Conservation (phyloP, 2,888 invertebrate genomes). For the Sarcophaga caerulescens region DNA sequence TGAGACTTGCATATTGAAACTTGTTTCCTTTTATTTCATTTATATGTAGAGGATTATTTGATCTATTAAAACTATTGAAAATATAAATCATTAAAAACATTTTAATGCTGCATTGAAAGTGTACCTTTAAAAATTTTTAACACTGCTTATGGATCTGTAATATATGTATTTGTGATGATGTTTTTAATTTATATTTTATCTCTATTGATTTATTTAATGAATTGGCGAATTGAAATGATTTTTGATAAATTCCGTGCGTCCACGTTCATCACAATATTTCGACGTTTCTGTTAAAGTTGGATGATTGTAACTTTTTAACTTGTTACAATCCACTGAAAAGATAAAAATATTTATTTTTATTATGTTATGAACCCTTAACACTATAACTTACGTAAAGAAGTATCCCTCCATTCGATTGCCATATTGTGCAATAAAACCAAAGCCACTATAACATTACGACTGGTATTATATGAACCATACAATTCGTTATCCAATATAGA, state of each 20-base stretch:
- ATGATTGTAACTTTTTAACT: not conserved
- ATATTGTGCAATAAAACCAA: constrained; percentile 76
- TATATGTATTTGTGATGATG: not conserved
- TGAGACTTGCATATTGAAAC: no score
- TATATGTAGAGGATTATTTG: no score
- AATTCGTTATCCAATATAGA: constrained; percentile 73
- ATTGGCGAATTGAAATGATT: constrained; percentile 69
- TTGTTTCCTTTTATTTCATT: no score
- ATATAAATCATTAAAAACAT: no score
- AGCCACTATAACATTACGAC: constrained; percentile 75
- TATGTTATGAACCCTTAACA: constrained; percentile 16
- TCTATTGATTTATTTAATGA: constrained; percentile 28
- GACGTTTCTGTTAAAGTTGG: constrained; percentile 18
- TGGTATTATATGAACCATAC: constrained; percentile 71
- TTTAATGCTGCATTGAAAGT: no score
- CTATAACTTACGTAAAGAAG: constrained; percentile 71
- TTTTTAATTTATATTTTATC: constrained; percentile 30
- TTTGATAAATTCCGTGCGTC: constrained; percentile 74
- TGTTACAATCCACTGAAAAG: constrained; percentile 30
- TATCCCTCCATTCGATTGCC: constrained; percentile 77
- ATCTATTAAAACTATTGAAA: no score
- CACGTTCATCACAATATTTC: constrained; percentile 69
- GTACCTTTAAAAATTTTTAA: not conserved
- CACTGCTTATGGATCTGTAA: not conserved
- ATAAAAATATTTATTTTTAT: constrained; percentile 7